Evolutionary conservation across 2,113 vertebrate genomes (phyloP), one percentile per base, ranked within the genome.

Genomic region (Pagrus major): DNA sequence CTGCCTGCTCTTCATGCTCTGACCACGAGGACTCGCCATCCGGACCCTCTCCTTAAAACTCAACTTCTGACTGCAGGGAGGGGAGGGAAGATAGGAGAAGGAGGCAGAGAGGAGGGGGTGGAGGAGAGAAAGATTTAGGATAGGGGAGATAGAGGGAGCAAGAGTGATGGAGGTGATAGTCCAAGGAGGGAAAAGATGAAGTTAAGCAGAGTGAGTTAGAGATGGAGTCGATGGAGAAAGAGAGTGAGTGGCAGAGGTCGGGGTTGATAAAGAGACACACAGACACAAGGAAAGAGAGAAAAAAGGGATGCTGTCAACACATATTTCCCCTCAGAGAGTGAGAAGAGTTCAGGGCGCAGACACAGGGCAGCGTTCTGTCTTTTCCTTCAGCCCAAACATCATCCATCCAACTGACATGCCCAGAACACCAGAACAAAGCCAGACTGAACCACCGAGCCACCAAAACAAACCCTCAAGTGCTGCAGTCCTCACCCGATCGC

Each of bases 1-100:
- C 83, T 98, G 97, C 73, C 98, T 95, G 90, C 94, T 96, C 92
- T 99, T 98, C 87, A 98, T 96, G 66, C 97, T 98, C 87, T 99
- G 98, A 83, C 98, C 98, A 20, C 98, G 95, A 2, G 98, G 98
- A 83, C 98, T 99, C 79, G 98, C 97, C 97, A 99, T 97, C 71
- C 98, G 96, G 23, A 99, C 98, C 0, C 98, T 96, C 89, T 99
- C 98, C 84, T 98, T 99, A 86, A 99, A 99, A 92, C 98, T 99
- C 85, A 99, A 89, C 93, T 99, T 99, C 93, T 99, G 97, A 91
- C 98, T 99, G 95, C 83, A 86, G 78, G 88, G 88, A 81, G 90
- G 80, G 92, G n/a, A n/a, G n/a, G n/a, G n/a, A n/a, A n/a, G n/a
- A n/a, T n/a, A 56, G 1, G 44, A 39, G 9, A 29, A 25, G n/a